These are phyloP conservation scores for Tragelaphus buxtoni DNA, from an alignment of 2,113 vertebrate genomes.

Conservation along the genomic window DNA sequence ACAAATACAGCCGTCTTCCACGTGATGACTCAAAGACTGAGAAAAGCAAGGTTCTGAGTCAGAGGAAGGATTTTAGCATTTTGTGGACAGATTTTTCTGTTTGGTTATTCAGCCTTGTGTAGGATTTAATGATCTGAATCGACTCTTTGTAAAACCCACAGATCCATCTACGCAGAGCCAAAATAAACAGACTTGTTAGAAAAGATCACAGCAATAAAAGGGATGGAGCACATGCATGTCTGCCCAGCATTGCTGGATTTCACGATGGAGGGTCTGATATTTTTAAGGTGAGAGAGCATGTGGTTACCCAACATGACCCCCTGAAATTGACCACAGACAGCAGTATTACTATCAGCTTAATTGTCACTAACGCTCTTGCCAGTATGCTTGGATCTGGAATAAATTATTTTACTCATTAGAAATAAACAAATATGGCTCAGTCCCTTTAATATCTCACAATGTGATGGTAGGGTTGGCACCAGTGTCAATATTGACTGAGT, in stretches of 20 bases:
- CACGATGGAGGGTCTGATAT: background rate
- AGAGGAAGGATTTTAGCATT: constrained; percentile 67
- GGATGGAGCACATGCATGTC: background rate
- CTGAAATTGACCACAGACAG: background rate
- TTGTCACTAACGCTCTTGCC: background rate
- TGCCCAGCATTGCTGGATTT: background rate
- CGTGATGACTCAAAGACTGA: constrained; percentile 75
- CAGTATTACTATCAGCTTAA: background rate
- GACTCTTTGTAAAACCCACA: constrained; percentile 67
- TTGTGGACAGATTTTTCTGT: constrained; percentile 74
- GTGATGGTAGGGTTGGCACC: background rate
- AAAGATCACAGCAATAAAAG: constrained; percentile 17
- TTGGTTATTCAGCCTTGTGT: constrained; percentile 76
- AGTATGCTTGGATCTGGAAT: background rate
- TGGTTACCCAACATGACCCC: background rate
- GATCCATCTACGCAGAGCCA: constrained; percentile 65
- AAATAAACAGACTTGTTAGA: constrained; percentile 68
- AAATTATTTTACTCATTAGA: background rate
- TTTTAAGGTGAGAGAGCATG: background rate
- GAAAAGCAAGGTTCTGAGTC: constrained; percentile 72
- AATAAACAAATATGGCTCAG: background rate
- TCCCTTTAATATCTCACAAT: background rate
- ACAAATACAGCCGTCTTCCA: constrained; percentile 67
- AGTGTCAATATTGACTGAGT: background rate
- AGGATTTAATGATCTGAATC: constrained; percentile 77